phyloP scores from a whole-genome alignment of 2,888 invertebrate species.

The Diogma glabrata region DNA sequence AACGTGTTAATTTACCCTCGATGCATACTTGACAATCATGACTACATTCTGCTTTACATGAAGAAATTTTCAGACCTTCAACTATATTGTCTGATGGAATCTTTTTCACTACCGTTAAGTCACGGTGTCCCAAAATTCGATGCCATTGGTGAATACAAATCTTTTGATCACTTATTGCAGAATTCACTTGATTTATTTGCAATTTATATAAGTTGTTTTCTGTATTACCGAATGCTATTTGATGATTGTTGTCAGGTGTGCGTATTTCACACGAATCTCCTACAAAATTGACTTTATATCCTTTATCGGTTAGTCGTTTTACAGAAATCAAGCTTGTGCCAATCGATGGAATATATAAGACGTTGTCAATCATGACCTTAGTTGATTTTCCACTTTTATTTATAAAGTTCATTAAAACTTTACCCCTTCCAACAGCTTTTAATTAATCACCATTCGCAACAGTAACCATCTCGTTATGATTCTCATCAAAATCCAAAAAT shows the following conservation, averaged over 20 bases:
- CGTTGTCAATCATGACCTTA: neutral
- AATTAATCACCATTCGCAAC: too few species aligned
- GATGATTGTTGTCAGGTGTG: neutral
- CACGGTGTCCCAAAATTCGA: slow-evolving; percentile 20
- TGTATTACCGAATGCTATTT: slow-evolving; percentile 8
- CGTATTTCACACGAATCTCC: neutral
- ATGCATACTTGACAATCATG: too few species aligned
- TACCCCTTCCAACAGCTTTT: too few species aligned
- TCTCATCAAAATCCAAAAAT: too few species aligned
- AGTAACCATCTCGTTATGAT: too few species aligned
- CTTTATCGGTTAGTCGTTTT: neutral
- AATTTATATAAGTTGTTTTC: neutral
- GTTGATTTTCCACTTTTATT: neutral
- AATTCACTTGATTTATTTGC: too few species aligned
- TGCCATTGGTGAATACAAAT: slow-evolving; percentile 19
- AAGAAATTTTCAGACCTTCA: too few species aligned
- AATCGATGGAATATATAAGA: slow-evolving; percentile 11
- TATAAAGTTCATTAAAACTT: too few species aligned
- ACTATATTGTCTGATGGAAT: slow-evolving; percentile 13
- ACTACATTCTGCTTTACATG: too few species aligned
- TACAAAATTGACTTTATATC: neutral
- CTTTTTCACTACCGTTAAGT: slow-evolving; percentile 15
- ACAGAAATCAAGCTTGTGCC: neutral
- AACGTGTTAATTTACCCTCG: too few species aligned
- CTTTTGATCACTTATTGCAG: too few species aligned